phyloP scores from a whole-genome alignment of 2,888 invertebrate species.

The Hoplodrina blanda region DNA sequence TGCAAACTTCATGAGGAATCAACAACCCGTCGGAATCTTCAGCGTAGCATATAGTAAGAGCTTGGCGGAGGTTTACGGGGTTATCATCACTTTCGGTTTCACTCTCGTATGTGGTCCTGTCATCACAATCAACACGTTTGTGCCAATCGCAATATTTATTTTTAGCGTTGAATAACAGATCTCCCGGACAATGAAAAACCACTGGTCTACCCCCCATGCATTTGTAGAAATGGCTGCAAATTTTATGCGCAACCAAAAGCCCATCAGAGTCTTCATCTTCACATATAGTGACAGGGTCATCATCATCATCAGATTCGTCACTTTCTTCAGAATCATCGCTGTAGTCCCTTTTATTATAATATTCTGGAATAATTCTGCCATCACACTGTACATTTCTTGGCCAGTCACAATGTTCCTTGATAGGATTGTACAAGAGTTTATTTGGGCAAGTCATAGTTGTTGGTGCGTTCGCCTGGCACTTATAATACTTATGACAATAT shows the following conservation, averaged over 20 bases:
- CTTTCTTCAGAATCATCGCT: background rate
- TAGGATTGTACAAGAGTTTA: slow-evolving; percentile 61
- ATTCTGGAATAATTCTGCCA: slow-evolving; percentile 50
- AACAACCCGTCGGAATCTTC: slow-evolving; percentile 69
- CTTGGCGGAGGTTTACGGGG: slow-evolving; percentile 59
- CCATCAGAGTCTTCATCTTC: slow-evolving; percentile 62
- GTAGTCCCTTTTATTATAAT: background rate
- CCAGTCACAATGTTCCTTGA: slow-evolving; percentile 66
- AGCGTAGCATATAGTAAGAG: slow-evolving; percentile 66
- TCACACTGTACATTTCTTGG: slow-evolving; percentile 65
- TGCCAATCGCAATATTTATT: slow-evolving; percentile 64
- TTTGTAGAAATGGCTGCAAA: slow-evolving; percentile 71
- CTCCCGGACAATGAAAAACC: slow-evolving; percentile 54
- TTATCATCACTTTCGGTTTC: slow-evolving; percentile 4
- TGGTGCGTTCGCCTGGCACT: slow-evolving; percentile 60
- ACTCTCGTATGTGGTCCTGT: slow-evolving; percentile 33
- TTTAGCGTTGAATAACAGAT: slow-evolving; percentile 60
- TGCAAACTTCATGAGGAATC: slow-evolving; percentile 72
- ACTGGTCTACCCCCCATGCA: slow-evolving; percentile 64
- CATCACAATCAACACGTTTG: slow-evolving; percentile 62
- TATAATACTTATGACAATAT: slow-evolving; percentile 68
- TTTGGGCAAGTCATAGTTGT: slow-evolving; percentile 56
- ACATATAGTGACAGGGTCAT: slow-evolving; percentile 51
- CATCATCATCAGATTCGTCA: background rate
- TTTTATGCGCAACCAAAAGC: slow-evolving; percentile 66